Evolutionary conservation across 2,888 invertebrate species (phyloP), one percentile per base, ranked within the genome.

Genomic region (Chloroclystis v-ata): DNA sequence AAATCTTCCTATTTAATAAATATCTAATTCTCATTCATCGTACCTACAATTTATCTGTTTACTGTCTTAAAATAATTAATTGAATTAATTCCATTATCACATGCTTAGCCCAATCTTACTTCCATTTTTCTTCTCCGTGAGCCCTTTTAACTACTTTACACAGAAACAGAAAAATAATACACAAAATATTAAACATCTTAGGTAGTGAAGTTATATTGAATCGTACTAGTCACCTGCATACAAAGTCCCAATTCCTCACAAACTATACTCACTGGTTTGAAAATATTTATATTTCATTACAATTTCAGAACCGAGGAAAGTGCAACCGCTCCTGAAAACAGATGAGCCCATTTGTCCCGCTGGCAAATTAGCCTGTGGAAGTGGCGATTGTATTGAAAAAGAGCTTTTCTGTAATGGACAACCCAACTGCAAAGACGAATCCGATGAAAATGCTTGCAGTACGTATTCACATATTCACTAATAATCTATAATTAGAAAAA

Each of bases 361-460:
- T 68, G 96, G 95, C 46, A 96, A 97, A 89, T 85, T 97, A 50
- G 94, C 96, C 49, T 97, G 97, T 78, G 97, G 97, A 54, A 95
- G 94, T 80, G 95, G 96, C 56, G 97, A 97, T 75, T 97, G 97
- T 82, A 91, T 97, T 49, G 96, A 96, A 63, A 96, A 94, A 81
- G 95, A 95, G 71, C 89, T 97, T 45, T 97, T 97, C 91, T 97
- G 97, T 83, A 96, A 97, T 72, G 97, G 95, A 69, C 95, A 95
- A 81, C 91, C 94, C 41, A 97, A 97, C 75, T 97, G 97, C 88
- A 94, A 95, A 72, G 97, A 97, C 74, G 97, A 96, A 75, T 97
- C 97, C 42, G 97, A 97, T 74, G 97, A 97, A 87, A 97, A 97
- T 69, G 95, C 97, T 59, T 97, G 97, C 90, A 93, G 97, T 97